Percentiles rank a stretch among this genome's conserved stretches.
These are phyloP conservation scores for Eueides isabella DNA, from an alignment of 1,140 invertebrate genomes.

Conservation along the genomic window DNA sequence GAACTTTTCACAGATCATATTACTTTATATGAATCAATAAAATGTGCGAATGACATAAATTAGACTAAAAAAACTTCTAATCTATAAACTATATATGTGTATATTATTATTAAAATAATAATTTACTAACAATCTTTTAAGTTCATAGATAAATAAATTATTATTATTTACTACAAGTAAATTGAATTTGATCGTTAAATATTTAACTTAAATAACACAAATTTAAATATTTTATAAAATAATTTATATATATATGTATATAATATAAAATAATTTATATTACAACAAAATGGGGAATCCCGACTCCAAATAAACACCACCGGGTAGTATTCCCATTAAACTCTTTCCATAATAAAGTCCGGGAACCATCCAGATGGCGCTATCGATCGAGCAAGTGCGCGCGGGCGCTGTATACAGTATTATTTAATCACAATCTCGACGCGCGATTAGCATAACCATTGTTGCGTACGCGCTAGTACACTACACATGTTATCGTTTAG, in stretches of 20 bases:
- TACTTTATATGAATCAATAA: not conserved
- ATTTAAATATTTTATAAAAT: too few relatives aligned
- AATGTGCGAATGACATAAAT: not conserved
- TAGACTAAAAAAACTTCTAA: not conserved
- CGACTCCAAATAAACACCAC: not conserved
- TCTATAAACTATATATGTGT: too few relatives aligned
- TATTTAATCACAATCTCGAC: slow-evolving; percentile 71
- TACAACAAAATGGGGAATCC: not conserved
- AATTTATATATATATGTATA: too few relatives aligned
- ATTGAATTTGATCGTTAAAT: not conserved
- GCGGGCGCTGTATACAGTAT: slow-evolving; percentile 48
- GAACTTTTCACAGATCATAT: slow-evolving; percentile 28
- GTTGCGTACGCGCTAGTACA: slow-evolving; percentile 44
- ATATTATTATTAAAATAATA: not conserved
- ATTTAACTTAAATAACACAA: too few relatives aligned
- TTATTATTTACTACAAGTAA: not conserved
- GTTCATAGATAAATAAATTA: not conserved
- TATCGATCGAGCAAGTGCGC: slow-evolving; percentile 60
- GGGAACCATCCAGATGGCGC: slow-evolving; percentile 63
- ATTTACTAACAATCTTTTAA: not conserved
- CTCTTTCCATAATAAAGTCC: slow-evolving; percentile 2
- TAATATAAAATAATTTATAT: not conserved
- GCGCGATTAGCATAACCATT: slow-evolving; percentile 72
- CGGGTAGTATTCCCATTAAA: not conserved
- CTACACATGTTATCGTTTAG: slow-evolving; percentile 60